Evolutionary conservation across 2,888 invertebrate genomes (phyloP), one percentile per base, ranked within the genome.

Genomic region (Dasysyrphus tricinctus): DNA sequence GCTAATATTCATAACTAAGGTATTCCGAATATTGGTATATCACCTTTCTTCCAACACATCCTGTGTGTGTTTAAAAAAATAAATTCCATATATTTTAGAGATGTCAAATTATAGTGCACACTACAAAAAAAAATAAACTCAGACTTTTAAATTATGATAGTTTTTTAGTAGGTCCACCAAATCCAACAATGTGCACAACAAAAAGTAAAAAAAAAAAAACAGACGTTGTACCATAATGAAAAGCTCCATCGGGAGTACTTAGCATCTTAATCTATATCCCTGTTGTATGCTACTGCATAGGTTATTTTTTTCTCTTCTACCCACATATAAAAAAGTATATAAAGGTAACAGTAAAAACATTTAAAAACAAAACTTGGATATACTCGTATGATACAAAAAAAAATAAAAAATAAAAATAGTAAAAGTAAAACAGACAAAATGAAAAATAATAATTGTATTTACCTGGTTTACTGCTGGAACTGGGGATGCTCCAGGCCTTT

Each of bases 381-480:
- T 47, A n/a, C n/a, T n/a, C n/a, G n/a, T n/a, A 77, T 76, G 73
- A 61, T 72, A 57, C 80, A 65, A 59, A 34, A 70, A 69, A 29
- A 69, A 67, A 56, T 5, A 37, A 5, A 37, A 12, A 59, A 59
- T 24, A 37, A 39, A 39, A 39, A 37, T 37, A 2, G 19, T 57
- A 37, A 47, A 65, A 56, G 12, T 37, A 72, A 29, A 9, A 73
- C 14, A 69, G 59, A 32, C 3, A 39, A 73, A 54, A 39, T 24
- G n/a, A 24, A 63, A 56, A 49, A 42, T 37, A 49, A 78, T 70
- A 73, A 67, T 79, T 72, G 72, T 69, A 79, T 82, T 90, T 91
- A 91, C 91, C 91, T 91, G 91, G 87, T 89, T 88, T 85, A 89
- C 87, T 83, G 88, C 89, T 90, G 90, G 91, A 80, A 89, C 88